These are phyloP conservation scores for Spea multiplicata DNA, from an alignment of 2,113 vertebrate species.

Conservation along the genomic window DNA sequence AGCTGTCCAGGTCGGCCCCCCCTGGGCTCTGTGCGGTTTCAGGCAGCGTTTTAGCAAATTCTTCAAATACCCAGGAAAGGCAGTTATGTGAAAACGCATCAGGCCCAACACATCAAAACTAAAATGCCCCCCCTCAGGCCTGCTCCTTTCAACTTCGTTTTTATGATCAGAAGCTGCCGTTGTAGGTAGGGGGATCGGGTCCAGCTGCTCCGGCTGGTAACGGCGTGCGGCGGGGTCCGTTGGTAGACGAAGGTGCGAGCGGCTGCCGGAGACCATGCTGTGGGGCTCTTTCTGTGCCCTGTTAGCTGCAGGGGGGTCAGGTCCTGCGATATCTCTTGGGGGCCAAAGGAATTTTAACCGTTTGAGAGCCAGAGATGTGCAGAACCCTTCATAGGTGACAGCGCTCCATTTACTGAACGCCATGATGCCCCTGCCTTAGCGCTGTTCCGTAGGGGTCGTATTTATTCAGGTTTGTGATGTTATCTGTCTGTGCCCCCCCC, in stretches of 20 bases:
- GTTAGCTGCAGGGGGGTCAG: not conserved
- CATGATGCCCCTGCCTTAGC: too few relatives aligned
- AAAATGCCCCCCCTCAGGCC: conserved; percentile 46
- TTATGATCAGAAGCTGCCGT: conserved; percentile 65
- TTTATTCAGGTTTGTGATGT: not conserved
- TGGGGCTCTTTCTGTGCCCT: not conserved
- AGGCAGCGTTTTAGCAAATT: conserved; percentile 77
- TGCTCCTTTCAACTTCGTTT: conserved; percentile 52
- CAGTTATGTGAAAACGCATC: conserved; percentile 76
- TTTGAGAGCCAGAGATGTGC: too few relatives aligned
- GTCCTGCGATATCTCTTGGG: too few relatives aligned
- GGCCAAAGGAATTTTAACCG: too few relatives aligned
- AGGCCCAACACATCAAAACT: conserved; percentile 68
- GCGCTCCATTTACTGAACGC: too few relatives aligned
- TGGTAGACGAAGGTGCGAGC: not conserved
- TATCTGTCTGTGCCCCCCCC: not conserved
- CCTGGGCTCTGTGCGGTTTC: conserved; percentile 68
- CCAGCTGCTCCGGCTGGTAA: conserved; percentile 10
- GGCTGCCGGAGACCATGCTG: not conserved
- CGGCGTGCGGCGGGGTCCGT: not conserved
- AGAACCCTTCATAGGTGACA: too few relatives aligned
- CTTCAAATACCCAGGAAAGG: conserved; percentile 76
- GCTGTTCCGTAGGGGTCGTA: too few relatives aligned
- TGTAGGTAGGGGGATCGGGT: conserved; percentile 65
- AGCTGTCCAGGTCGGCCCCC: conserved; percentile 59